Evolutionary conservation across 2,797 vertebrate species (phyloP).

Genomic region (Pelodytes ibericus): DNA sequence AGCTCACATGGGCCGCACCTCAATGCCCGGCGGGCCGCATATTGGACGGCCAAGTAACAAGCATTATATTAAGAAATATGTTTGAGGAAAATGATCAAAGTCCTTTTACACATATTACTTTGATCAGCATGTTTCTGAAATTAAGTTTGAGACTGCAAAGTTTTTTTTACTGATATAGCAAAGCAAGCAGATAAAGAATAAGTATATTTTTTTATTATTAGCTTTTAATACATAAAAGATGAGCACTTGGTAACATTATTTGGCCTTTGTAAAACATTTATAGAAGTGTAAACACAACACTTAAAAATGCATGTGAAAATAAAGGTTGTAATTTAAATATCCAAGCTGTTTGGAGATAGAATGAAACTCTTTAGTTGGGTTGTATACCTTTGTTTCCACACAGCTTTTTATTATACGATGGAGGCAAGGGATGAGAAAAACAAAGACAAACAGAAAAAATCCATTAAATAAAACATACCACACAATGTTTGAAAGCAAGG

Average conservation of each 20-base stretch:
- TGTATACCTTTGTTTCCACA: constrained; percentile 29
- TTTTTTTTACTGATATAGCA: no score
- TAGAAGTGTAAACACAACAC: constrained; percentile 54
- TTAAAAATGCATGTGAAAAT: constrained; percentile 59
- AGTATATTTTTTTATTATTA: background rate
- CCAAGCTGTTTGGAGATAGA: constrained; percentile 43
- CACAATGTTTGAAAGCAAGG: constrained; percentile 35
- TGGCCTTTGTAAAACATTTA: constrained; percentile 57
- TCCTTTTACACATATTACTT: no score
- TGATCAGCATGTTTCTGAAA: no score
- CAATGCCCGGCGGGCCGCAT: no score
- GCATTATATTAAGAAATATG: no score
- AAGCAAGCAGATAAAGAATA: background rate
- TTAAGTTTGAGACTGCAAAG: no score
- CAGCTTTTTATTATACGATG: background rate
- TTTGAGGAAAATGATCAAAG: no score
- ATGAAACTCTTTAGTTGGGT: constrained; percentile 49
- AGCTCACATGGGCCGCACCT: no score
- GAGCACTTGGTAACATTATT: constrained; percentile 38
- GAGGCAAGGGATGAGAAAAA: constrained; percentile 2
- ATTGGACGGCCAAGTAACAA: no score
- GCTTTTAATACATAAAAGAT: constrained; percentile 36
- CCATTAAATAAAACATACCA: constrained; percentile 28
- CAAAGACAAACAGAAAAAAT: background rate
- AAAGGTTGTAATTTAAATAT: constrained; percentile 41